Evolutionary conservation across 2,113 vertebrate species (phyloP).

Genomic region (Polypterus bichir): DNA sequence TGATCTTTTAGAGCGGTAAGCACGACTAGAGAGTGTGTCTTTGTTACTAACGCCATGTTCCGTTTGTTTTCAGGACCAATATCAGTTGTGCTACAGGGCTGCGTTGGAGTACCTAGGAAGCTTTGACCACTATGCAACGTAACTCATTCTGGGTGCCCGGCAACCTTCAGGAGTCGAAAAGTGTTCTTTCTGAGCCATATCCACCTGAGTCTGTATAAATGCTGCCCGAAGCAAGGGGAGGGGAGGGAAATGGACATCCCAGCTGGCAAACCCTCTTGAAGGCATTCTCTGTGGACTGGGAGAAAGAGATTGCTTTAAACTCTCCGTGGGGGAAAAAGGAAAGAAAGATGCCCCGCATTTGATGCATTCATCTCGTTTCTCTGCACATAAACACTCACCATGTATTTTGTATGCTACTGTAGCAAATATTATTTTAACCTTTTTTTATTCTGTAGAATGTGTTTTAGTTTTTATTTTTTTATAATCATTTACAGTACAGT

Average conservation of each 20-base stretch:
- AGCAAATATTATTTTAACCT: constrained; percentile 26
- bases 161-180: constrained; percentile 25
- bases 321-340: constrained; percentile 7
- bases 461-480: constrained; percentile 15
- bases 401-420: constrained; percentile 33
- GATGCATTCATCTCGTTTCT: constrained; percentile 22
- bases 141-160: constrained; percentile 48
- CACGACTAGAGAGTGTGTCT: no score
- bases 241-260: constrained; percentile 36
- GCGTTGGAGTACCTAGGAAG: constrained; percentile 96
- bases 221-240: constrained; percentile 30
- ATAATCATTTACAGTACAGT: constrained; percentile 29
- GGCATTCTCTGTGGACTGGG: constrained; percentile 28
- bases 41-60: neutral
- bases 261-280: constrained; percentile 21
- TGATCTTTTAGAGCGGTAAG: no score
- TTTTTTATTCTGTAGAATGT: constrained; percentile 26
- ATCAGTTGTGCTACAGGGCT: constrained; percentile 91
- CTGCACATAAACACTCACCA: constrained; percentile 28
- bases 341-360: constrained; percentile 9
- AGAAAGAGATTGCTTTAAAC: constrained; percentile 28
- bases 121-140: constrained; percentile 98
- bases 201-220: constrained; percentile 48
- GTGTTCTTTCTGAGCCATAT: constrained; percentile 63
- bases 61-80: constrained; percentile 73